phyloP scores from a whole-genome alignment of 2,888 invertebrate species.

The Biston betularia region DNA sequence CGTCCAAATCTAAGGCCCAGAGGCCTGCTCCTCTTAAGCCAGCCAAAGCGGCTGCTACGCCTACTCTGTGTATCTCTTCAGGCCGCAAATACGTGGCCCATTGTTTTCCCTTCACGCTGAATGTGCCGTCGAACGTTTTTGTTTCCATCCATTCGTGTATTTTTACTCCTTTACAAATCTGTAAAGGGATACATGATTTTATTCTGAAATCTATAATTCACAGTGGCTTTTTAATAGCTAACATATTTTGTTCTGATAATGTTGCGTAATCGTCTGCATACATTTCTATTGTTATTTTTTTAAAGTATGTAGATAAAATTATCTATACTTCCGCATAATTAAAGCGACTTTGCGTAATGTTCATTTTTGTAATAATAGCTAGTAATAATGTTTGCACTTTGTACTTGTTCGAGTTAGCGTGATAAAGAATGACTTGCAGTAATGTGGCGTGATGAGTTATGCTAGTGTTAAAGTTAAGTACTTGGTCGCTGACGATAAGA shows the following conservation, averaged over 20 bases:
- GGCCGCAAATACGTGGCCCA: constrained; percentile 93
- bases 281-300: too few relatives aligned
- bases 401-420: background rate
- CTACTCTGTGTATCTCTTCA: constrained; percentile 87
- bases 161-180: constrained; percentile 88
- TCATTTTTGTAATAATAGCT: too few relatives aligned
- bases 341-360: too few relatives aligned
- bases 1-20: constrained; percentile 93
- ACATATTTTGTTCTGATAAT: background rate
- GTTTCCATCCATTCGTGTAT: constrained; percentile 83
- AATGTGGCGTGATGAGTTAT: background rate
- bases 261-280: background rate
- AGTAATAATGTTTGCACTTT: background rate
- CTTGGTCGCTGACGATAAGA: too few relatives aligned
- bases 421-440: constrained; percentile 1
- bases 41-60: constrained; percentile 84
- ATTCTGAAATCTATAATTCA: too few relatives aligned
- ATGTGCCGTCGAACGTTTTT: constrained; percentile 90
- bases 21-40: constrained; percentile 91
- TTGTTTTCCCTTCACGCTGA: constrained; percentile 89
- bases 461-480: background rate
- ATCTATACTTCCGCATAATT: too few relatives aligned
- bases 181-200: constrained; percentile 24
- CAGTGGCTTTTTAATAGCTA: background rate
- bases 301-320: too few relatives aligned